These are phyloP conservation scores for Bombus waltoni DNA, from an alignment of 1,140 invertebrate species.

Conservation along the genomic window DNA sequence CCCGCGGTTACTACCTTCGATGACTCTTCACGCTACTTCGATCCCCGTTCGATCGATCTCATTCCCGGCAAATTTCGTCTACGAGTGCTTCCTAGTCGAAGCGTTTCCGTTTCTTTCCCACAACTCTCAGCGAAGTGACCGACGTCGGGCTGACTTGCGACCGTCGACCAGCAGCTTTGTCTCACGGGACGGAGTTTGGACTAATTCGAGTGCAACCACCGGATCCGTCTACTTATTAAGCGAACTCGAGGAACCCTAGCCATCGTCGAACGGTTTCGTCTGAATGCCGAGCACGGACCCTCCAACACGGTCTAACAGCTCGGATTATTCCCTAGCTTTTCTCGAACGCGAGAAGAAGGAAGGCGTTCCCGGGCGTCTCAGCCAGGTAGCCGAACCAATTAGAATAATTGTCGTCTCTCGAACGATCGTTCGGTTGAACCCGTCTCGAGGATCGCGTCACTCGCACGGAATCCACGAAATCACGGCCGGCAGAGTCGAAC, in stretches of 20 bases:
- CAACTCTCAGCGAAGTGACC: slow-evolving; percentile 14
- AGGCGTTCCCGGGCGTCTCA: background rate
- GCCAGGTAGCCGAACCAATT: slow-evolving; percentile 22
- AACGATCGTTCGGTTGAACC: background rate
- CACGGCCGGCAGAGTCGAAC: background rate
- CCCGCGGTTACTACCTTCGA: slow-evolving; percentile 28
- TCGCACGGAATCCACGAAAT: slow-evolving; percentile 3
- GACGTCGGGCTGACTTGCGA: background rate
- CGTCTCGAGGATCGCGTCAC: background rate
- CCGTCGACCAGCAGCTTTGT: background rate
- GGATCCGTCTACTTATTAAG: slow-evolving; percentile 2
- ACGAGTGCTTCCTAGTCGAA: background rate
- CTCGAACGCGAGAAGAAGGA: background rate
- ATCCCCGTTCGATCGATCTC: slow-evolving; percentile 25
- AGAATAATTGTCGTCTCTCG: slow-evolving; percentile 7
- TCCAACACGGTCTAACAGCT: background rate
- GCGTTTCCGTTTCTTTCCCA: slow-evolving; percentile 17
- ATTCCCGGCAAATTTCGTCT: too few relatives aligned
- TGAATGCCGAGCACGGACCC: background rate
- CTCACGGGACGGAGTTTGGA: background rate
- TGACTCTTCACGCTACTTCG: slow-evolving; percentile 28
- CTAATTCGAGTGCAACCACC: slow-evolving; percentile 1
- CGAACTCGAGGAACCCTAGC: background rate
- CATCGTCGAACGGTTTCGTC: background rate
- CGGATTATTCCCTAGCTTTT: background rate